phyloP scores from a whole-genome alignment of 2,888 invertebrate genomes.

The Meteorus cinctellus region DNA sequence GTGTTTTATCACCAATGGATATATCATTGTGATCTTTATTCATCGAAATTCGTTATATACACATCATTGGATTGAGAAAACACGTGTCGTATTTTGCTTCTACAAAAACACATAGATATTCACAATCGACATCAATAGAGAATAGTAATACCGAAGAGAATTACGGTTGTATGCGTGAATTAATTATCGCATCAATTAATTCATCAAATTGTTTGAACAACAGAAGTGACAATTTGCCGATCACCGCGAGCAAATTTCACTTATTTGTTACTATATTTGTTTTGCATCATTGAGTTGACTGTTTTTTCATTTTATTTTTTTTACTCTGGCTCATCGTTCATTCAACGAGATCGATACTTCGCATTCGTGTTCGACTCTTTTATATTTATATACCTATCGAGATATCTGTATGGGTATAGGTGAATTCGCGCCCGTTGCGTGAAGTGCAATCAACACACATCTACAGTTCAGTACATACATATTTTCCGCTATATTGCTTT shows the following conservation, averaged over 20 bases:
- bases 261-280: constrained; percentile 8
- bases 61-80: constrained; percentile 2
- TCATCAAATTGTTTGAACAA: constrained; percentile 44
- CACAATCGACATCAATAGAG: constrained; percentile 19
- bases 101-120: constrained; percentile 25
- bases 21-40: constrained; percentile 14
- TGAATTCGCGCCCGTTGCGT: not conserved
- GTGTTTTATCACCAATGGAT: constrained; percentile 18
- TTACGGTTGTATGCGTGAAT: constrained; percentile 53
- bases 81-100: constrained; percentile 11
- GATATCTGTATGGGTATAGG: not conserved
- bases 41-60: not conserved
- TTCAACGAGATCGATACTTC: constrained; percentile 15
- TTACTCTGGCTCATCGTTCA: not conserved
- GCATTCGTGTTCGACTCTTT: not conserved
- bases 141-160: constrained; percentile 36
- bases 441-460: not conserved
- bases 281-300: not conserved
- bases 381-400: constrained; percentile 18
- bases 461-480: constrained; percentile 1
- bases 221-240: not conserved
- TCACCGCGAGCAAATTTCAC: constrained; percentile 6
- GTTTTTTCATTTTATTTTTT: constrained; percentile 14
- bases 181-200: constrained; percentile 55
- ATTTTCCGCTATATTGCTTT: not conserved